These are phyloP conservation scores for Caradrina clavipalpis DNA, from an alignment of 2,888 invertebrate species.

Conservation along the genomic window DNA sequence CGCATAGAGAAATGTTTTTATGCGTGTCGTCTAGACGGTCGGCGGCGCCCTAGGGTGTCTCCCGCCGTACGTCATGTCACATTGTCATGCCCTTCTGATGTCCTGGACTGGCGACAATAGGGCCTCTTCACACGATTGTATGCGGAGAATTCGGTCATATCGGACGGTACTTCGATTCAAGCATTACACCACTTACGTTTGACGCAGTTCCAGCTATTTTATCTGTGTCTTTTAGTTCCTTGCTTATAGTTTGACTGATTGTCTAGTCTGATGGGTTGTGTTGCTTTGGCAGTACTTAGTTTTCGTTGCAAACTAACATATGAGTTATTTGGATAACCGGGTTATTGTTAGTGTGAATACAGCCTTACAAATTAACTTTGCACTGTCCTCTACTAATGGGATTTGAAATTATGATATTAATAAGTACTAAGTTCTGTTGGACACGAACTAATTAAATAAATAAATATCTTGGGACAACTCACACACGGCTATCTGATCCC, in stretches of 20 bases:
- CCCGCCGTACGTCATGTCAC: constrained; percentile 39
- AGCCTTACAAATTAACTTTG: constrained; percentile 36
- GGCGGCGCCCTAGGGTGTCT: constrained; percentile 52
- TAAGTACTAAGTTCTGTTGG: constrained; percentile 21
- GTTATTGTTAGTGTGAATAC: neutral
- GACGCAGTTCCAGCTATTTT: too few relatives aligned
- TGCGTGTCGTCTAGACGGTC: constrained; percentile 73
- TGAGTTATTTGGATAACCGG: too few relatives aligned
- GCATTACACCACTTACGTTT: too few relatives aligned
- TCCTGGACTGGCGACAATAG: constrained; percentile 40
- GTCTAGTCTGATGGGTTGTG: too few relatives aligned
- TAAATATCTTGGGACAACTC: too few relatives aligned
- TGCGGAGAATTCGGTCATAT: neutral
- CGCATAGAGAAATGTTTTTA: constrained; percentile 35
- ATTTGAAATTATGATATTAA: constrained; percentile 29
- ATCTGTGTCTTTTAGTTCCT: too few relatives aligned
- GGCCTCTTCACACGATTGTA: constrained; percentile 7
- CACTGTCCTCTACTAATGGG: constrained; percentile 31
- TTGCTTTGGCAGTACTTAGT: too few relatives aligned
- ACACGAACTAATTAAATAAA: constrained; percentile 17
- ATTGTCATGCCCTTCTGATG: constrained; percentile 57
- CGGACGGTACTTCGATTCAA: too few relatives aligned
- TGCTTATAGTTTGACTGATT: too few relatives aligned
- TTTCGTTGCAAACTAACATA: too few relatives aligned
- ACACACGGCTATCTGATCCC: too few relatives aligned